Percentiles rank a stretch among this genome's conserved stretches.
These are phyloP conservation scores for Ephialtes manifestator DNA, from an alignment of 2,888 invertebrate genomes.

Conservation along the genomic window DNA sequence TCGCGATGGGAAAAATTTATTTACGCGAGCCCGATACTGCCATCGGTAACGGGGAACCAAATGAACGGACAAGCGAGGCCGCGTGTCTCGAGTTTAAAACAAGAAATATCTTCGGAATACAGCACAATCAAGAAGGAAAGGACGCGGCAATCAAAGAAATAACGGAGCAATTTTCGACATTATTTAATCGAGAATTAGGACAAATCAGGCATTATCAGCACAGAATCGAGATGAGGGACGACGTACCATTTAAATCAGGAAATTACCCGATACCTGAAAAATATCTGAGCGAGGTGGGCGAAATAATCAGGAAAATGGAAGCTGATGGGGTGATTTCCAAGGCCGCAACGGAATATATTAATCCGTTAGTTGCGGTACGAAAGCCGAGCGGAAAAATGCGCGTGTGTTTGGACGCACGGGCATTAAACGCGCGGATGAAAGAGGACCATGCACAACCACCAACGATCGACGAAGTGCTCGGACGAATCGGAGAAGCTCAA, in stretches of 20 bases:
- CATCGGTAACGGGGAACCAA: not conserved
- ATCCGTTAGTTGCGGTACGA: conserved; percentile 34
- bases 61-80: not conserved
- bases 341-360: conserved; percentile 36
- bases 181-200: conserved; percentile 21
- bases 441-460: conserved; percentile 44
- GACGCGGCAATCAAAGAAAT: not conserved
- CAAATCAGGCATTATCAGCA: conserved; percentile 7
- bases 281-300: conserved; percentile 13
- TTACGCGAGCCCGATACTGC: not conserved
- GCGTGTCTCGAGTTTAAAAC: not conserved
- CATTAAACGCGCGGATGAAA: conserved; percentile 33
- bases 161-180: not conserved
- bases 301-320: conserved; percentile 33
- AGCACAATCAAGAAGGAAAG: not conserved
- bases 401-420: conserved; percentile 39
- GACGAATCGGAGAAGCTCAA: conserved; percentile 40
- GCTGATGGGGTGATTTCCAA: not conserved
- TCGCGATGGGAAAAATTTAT: not conserved
- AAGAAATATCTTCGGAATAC: conserved; percentile 18
- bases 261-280: conserved; percentile 28
- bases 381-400: conserved; percentile 33
- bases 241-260: not conserved
- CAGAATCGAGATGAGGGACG: conserved; percentile 37
- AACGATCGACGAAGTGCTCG: conserved; percentile 41